Base-by-base conservation (phyloP, 2,113 vertebrate species). In the Rhea pennata region DNA sequence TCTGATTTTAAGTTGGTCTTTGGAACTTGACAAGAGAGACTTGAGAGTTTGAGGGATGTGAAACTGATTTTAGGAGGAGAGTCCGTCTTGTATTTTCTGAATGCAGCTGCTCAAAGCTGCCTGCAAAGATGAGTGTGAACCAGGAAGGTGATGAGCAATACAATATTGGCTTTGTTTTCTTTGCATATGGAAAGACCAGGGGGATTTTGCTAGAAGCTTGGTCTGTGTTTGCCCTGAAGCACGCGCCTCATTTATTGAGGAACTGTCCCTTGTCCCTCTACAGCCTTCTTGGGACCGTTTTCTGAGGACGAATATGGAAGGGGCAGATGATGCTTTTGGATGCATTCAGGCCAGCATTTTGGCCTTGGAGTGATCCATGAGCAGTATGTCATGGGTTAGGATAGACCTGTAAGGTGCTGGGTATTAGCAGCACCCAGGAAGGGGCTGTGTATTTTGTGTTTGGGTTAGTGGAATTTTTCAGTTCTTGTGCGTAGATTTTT, bases 101-200 rank as follows among this genome's bases (percentile, higher is more conserved):
- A 21, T n/a, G 81, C 87, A 92, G 95, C 89, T 91, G 89, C 91
- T 79, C n/a, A 62, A 48, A 87, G 58, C 89, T 69, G 66, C 46
- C 81, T 27, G 61, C 5, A 7, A 22, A 17, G 27, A 1, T 1
- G 6, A 64, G 40, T 0, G 5, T 21, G 77, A 73, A 17, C 15
- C 17, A 6, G 42, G 70, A 64, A 31, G 87, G 69, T 29, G 26
- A 7, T 0, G n/a, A 78, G 80, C 17, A 3, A 1, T 4, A 22
- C 51, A 31, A 14, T 3, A 0, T 1, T 4, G 84, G 26, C 4
- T 84, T 65, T 65, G 70, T 51, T 40, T 22, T 64, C 46, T 29
- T 6, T 33, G 79, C 44, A 4, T 27, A 62, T 42, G 51, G 15
- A 58, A n/a, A 8, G 61, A 14, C 4, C 36, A 7, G 46, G 65